Evolutionary conservation across 2,888 invertebrate genomes (phyloP).

Genomic region (Agonopterix alstromeriana): DNA sequence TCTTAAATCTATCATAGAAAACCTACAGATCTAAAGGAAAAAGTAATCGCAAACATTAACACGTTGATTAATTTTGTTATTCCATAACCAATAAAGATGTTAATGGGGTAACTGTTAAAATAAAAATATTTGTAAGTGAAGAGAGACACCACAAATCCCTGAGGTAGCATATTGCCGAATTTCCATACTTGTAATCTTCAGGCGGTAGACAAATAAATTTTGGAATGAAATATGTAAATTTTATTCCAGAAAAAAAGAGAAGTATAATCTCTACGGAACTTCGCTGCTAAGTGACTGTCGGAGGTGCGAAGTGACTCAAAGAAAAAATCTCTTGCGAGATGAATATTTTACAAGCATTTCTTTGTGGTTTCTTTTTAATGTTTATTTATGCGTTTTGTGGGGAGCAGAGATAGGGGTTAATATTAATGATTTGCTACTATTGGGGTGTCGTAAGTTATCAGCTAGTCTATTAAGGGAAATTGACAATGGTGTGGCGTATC

Average conservation of each 20-base stretch:
- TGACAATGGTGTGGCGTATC: constrained; percentile 2
- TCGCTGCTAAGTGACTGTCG: constrained; percentile 31
- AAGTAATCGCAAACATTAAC: neutral
- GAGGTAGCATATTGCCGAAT: constrained; percentile 36
- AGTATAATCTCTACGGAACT: constrained; percentile 26
- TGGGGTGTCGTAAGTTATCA: constrained; percentile 13
- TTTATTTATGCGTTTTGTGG: constrained; percentile 51
- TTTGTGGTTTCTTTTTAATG: constrained; percentile 55
- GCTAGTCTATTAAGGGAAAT: constrained; percentile 7
- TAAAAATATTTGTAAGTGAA: constrained; percentile 1
- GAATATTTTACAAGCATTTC: constrained; percentile 56
- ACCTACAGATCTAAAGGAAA: neutral
- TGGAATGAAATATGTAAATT: constrained; percentile 58
- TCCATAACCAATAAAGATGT: neutral
- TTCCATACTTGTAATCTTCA: constrained; percentile 56
- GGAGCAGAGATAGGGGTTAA: constrained; percentile 37
- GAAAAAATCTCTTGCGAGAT: constrained; percentile 31
- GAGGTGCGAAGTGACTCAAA: constrained; percentile 42
- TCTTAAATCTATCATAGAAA: neutral
- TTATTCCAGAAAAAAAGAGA: constrained; percentile 33
- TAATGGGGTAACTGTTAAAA: neutral
- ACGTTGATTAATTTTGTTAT: neutral
- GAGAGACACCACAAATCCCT: constrained; percentile 8
- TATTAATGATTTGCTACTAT: constrained; percentile 41
- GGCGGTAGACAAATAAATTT: constrained; percentile 40